Base-by-base conservation (phyloP, 2,888 invertebrate species). In the Baccha elongata region DNA sequence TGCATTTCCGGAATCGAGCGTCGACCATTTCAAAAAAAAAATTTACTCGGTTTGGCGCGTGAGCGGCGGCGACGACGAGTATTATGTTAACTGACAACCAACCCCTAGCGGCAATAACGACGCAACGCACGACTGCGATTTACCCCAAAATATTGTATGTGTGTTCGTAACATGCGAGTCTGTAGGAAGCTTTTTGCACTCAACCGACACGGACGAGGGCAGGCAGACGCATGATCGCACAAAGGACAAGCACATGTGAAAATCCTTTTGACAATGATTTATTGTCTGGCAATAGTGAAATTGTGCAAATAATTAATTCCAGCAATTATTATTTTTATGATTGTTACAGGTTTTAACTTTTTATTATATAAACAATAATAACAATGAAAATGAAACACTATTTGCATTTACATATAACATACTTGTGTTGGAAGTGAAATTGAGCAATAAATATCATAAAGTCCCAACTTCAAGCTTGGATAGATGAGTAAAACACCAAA, bases 261-360 rank as follows among this genome's bases (percentile, higher is more conserved):
- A 83, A 68, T 78, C 72, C 83, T 83, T 83, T 73, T 78, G 72
- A 68, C 72, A 83, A 67, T 83, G 83, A 83, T 78, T 83, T 83
- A 72, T 83, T 83, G 72, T 72, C 75, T 62, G 67, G 72, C 53
- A 84, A 79, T 73, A 74, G 75, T 85, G 71, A 85, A 85, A 86
- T 85, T 86, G 85, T 87, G 86, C 85, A 86, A 87, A 87, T 87
- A 86, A 86, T 87, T 87, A 86, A 87, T 87, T 87, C 81, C 84
- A 85, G 86, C 86, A 87, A 87, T 87, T 86, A 86, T 85, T 85
- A 86, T 85, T 85, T 80, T 86, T 86, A 75, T 86, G 85, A 75
- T 73, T 78, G 67, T 78, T 73, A 85, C 75, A 81, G 75, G 83
- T 65, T 80, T 58, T 21, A 58, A 58, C 40, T 19, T 35, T 50